Evolutionary conservation across 1,140 invertebrate species (phyloP).

Genomic region (Cryptotermes secundus): DNA sequence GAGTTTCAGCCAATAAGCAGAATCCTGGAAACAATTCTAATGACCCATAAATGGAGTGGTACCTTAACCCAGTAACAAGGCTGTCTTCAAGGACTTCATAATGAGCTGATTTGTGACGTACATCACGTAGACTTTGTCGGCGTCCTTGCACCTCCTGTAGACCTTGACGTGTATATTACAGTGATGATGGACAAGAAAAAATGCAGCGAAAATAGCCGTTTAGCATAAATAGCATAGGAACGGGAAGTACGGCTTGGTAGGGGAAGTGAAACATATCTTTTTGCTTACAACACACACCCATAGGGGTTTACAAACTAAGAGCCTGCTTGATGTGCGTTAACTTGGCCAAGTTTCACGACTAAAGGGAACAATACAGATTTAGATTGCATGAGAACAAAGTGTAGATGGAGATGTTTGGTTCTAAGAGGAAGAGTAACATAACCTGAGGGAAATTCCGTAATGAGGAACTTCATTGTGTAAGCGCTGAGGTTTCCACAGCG

Average conservation of each 20-base stretch:
- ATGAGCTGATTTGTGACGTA: background rate
- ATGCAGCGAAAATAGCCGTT: background rate
- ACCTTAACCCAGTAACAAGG: background rate
- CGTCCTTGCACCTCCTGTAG: background rate
- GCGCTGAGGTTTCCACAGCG: too few relatives aligned
- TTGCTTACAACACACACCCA: background rate
- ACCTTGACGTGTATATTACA: background rate
- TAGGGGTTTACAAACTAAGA: background rate
- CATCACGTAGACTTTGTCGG: background rate
- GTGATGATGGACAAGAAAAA: background rate
- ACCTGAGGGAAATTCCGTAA: too few relatives aligned
- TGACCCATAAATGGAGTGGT: background rate
- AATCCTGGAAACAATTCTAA: background rate
- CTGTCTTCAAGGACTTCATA: background rate
- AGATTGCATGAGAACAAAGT: too few relatives aligned
- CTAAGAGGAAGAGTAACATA: too few relatives aligned
- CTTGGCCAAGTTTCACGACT: too few relatives aligned
- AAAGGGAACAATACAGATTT: too few relatives aligned
- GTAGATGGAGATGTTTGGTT: too few relatives aligned
- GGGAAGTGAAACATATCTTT: too few relatives aligned
- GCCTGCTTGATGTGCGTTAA: too few relatives aligned
- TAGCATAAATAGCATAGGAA: background rate
- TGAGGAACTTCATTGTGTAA: too few relatives aligned
- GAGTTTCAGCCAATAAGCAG: too few relatives aligned
- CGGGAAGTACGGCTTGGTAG: background rate